Base-by-base conservation (phyloP, 2,797 vertebrate species). In the Lagocephalus sceleratus region DNA sequence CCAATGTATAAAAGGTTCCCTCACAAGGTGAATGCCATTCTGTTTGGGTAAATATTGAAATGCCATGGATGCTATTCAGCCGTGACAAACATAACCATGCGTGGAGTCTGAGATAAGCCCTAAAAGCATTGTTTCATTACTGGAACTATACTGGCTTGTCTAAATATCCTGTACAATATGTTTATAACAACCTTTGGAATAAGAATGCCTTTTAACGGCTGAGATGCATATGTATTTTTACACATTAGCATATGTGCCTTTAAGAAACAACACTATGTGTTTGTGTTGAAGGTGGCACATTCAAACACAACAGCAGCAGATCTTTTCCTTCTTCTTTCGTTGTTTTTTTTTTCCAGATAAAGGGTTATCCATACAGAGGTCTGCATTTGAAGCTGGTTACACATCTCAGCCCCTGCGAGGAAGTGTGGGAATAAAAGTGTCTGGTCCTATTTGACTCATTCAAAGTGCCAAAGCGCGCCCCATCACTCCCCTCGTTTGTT, bases 221-320 rank as follows among this genome's bases (percentile, higher is more conserved):
- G 58, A 76, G 81, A 84, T 82, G 82, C 84, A 76, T 81, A 82
- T 75, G 80, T 87, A 87, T 90, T 90, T 89, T 88, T 88, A 87
- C 81, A 86, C 74, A 81, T 75, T 70, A 88, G 84, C 82, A 84
- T 83, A 87, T 40, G 84, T 90, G 86, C 89, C 88, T 91, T 90
- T 81, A 86, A 81, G 76, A 87, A 86, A 83, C 81, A 68, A 68
- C 65, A 49, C 69, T 74, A 32, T 61, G 69, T 79, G 79, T 84
- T 88, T 87, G 73, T 81, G 63, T 57, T 52, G 64, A 68, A 62
- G 63, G 70, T 69, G 84, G 85, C 83, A 85, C 80, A 66, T 77
- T 78, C 63, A 60, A 68, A 70, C 52, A 59, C 8, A 20, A 50
- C 56, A 59, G 71, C 50, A 60, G 60, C 23, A 25, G 67, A 75